Evolutionary conservation across 2,113 vertebrate species (phyloP).

Genomic region (Baryphthengus martii): DNA sequence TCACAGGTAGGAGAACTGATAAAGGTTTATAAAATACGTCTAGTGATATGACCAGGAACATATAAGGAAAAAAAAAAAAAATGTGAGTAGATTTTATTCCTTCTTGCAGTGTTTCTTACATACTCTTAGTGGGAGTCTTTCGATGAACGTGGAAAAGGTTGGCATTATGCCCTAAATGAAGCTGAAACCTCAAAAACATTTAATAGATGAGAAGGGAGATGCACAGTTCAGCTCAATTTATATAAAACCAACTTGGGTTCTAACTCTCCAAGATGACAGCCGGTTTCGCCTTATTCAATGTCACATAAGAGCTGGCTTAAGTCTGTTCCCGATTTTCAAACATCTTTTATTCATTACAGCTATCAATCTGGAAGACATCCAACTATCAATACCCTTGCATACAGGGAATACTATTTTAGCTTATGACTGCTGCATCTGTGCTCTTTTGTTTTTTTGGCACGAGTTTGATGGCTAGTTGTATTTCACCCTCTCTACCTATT

Average conservation of each 20-base stretch:
- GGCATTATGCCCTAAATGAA: not conserved
- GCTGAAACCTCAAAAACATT: not conserved
- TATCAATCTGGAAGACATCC: not conserved
- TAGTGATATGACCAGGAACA: not conserved
- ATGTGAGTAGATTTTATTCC: not conserved
- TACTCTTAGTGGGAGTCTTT: not conserved
- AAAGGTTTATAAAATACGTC: not conserved
- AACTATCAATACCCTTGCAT: not conserved
- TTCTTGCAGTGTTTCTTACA: not conserved
- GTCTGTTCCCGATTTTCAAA: not conserved
- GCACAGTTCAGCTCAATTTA: not conserved
- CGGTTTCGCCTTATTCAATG: not conserved
- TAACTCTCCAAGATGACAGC: not conserved
- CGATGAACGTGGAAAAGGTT: not conserved
- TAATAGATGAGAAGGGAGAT: not conserved
- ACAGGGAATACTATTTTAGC: not conserved
- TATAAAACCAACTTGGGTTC: not conserved
- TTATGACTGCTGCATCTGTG: not conserved
- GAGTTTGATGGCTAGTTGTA: not conserved
- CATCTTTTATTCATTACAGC: not conserved
- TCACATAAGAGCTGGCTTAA: not conserved
- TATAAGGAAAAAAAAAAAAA: not conserved
- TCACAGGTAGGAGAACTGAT: constrained; percentile 8
- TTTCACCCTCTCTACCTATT: not conserved
- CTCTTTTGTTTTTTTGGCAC: not conserved